phyloP scores from a whole-genome alignment of 2,113 vertebrate species.

The Poeciliopsis retropinna region DNA sequence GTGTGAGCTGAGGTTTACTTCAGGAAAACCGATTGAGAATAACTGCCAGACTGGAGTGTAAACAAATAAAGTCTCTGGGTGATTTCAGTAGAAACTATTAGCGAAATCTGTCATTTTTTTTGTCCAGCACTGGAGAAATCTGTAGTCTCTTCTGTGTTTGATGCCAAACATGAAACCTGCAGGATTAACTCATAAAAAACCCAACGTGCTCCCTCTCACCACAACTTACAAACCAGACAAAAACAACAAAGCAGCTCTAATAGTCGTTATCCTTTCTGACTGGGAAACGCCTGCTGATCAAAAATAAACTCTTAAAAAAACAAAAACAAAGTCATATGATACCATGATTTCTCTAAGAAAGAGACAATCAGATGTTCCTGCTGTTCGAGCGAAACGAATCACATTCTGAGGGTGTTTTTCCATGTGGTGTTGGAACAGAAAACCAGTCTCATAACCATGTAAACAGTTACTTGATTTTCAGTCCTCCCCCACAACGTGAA shows the following conservation, averaged over 20 bases:
- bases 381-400: conserved; percentile 30
- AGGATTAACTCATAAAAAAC: conserved; percentile 7
- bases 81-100: background rate
- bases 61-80: conserved; percentile 1
- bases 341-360: conserved; percentile 23
- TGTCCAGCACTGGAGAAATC: no score
- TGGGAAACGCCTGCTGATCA: conserved; percentile 10
- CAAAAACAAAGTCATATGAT: conserved; percentile 44
- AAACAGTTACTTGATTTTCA: background rate
- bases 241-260: background rate
- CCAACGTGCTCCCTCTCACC: conserved; percentile 17
- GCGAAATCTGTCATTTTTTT: background rate
- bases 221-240: conserved; percentile 2
- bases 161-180: background rate
- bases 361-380: conserved; percentile 9
- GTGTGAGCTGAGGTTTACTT: conserved; percentile 38
- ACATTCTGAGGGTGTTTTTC: background rate
- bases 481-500: background rate
- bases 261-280: conserved; percentile 22
- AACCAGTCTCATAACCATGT: background rate
- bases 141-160: no score
- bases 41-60: background rate
- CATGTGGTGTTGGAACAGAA: conserved; percentile 8
- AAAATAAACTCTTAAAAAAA: conserved; percentile 3
- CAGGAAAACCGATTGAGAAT: conserved; percentile 30